These are phyloP conservation scores for Malurus leucopterus DNA, from an alignment of 2,797 vertebrate genomes.

Conservation along the genomic window DNA sequence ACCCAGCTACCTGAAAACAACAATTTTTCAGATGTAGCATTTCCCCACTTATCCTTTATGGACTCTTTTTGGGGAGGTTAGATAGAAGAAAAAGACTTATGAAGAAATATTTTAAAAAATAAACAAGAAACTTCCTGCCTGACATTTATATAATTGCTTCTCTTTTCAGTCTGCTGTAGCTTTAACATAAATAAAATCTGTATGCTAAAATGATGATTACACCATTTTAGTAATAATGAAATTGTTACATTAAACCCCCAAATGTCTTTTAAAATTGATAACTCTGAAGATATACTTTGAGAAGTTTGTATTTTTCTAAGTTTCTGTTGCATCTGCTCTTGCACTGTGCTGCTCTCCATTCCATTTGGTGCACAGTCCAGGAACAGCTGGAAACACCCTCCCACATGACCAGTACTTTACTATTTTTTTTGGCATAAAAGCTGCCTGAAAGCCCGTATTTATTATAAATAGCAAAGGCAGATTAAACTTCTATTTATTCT, in stretches of 20 bases:
- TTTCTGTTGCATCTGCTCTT: neutral
- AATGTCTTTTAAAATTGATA: accelerated
- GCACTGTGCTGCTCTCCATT: neutral
- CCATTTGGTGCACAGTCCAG: neutral
- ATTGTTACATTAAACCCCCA: accelerated
- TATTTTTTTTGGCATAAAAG: neutral
- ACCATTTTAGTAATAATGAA: neutral
- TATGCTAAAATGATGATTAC: neutral
- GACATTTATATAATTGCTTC: neutral
- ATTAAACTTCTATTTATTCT: slow-evolving; percentile 11
- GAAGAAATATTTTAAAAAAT: neutral
- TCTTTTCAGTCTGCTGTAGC: neutral
- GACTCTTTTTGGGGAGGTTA: no score
- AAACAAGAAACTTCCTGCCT: neutral
- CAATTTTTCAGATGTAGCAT: neutral
- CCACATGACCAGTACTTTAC: neutral
- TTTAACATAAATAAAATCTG: neutral
- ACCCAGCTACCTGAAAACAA: neutral
- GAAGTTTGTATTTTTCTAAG: neutral
- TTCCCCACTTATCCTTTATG: neutral
- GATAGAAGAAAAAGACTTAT: neutral
- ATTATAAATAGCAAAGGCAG: neutral
- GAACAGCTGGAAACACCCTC: neutral
- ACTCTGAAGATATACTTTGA: neutral
- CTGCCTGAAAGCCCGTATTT: neutral